Evolutionary conservation across 2,888 invertebrate genomes (phyloP).

Genomic region (Hyppa rectilinea): DNA sequence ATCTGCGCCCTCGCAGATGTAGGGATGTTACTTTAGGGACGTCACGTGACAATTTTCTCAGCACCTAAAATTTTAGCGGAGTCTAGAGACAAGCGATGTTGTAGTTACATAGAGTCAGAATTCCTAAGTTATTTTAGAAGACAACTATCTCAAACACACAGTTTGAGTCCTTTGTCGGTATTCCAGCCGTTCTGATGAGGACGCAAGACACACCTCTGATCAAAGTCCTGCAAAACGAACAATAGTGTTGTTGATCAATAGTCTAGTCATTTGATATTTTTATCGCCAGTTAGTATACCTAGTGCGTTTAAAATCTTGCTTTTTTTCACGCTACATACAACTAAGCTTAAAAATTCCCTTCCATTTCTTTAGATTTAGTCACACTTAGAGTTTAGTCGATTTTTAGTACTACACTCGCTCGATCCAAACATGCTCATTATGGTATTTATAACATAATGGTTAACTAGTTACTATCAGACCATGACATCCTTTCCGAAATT

Average conservation of each 20-base stretch:
- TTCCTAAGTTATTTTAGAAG: slow-evolving; percentile 1
- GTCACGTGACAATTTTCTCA: slow-evolving; percentile 18
- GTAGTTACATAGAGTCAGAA: neutral
- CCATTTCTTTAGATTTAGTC: slow-evolving; percentile 50
- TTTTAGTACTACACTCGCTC: slow-evolving; percentile 54
- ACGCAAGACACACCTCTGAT: slow-evolving; percentile 39
- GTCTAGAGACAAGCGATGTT: neutral
- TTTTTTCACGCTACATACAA: slow-evolving; percentile 31
- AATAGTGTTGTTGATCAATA: slow-evolving; percentile 40
- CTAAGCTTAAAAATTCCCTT: slow-evolving; percentile 32
- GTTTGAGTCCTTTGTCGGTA: slow-evolving; percentile 26
- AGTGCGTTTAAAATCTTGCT: slow-evolving; percentile 48
- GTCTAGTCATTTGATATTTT: slow-evolving; percentile 29
- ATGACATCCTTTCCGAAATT: slow-evolving; percentile 28
- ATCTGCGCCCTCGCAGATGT: neutral
- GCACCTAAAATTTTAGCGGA: slow-evolving; percentile 46
- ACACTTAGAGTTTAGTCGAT: slow-evolving; percentile 31
- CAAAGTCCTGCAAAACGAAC: slow-evolving; percentile 55
- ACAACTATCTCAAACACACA: slow-evolving; percentile 11
- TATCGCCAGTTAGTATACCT: slow-evolving; percentile 33
- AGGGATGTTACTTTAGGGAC: slow-evolving; percentile 11
- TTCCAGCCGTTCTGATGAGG: neutral
- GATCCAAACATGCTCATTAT: slow-evolving; percentile 68
- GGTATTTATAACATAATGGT: slow-evolving; percentile 58
- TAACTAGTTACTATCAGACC: slow-evolving; percentile 56